Percentiles rank a stretch among this genome's conserved stretches.
These are phyloP conservation scores for Leptoteleia sp. DNA, from an alignment of 1,140 invertebrate genomes.

Conservation along the genomic window DNA sequence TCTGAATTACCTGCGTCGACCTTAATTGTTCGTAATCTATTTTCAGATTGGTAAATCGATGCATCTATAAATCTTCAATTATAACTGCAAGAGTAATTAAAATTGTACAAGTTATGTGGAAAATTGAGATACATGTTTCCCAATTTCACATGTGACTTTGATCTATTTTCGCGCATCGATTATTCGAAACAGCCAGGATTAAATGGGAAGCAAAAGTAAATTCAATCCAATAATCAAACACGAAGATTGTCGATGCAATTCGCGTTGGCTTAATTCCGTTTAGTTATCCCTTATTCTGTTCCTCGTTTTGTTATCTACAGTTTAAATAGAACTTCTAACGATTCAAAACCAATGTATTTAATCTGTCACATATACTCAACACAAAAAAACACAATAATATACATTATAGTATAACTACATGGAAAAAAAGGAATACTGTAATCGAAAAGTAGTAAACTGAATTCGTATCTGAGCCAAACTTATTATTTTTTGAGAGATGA, in stretches of 20 bases:
- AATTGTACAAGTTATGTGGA: neutral
- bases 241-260: conserved; percentile 15
- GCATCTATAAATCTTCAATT: neutral
- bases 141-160: conserved; percentile 13
- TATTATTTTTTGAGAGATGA: too few species aligned
- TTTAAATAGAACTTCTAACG: neutral
- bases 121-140: neutral
- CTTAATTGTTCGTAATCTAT: neutral
- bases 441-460: too few species aligned
- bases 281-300: neutral
- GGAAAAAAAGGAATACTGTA: too few species aligned
- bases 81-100: neutral
- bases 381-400: too few species aligned
- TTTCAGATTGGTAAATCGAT: neutral
- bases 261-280: conserved; percentile 2
- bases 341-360: neutral
- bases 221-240: conserved; percentile 14
- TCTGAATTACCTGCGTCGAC: too few species aligned
- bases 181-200: neutral
- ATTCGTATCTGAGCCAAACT: too few species aligned
- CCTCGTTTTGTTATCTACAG: neutral
- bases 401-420: too few species aligned
- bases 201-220: conserved; percentile 14
- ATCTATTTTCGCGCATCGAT: conserved; percentile 10
- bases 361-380: too few species aligned